Percentiles rank a stretch among this genome's conserved stretches.
These are phyloP conservation scores for Conus canariensis DNA, from an alignment of 2,888 invertebrate species.

Conservation along the genomic window DNA sequence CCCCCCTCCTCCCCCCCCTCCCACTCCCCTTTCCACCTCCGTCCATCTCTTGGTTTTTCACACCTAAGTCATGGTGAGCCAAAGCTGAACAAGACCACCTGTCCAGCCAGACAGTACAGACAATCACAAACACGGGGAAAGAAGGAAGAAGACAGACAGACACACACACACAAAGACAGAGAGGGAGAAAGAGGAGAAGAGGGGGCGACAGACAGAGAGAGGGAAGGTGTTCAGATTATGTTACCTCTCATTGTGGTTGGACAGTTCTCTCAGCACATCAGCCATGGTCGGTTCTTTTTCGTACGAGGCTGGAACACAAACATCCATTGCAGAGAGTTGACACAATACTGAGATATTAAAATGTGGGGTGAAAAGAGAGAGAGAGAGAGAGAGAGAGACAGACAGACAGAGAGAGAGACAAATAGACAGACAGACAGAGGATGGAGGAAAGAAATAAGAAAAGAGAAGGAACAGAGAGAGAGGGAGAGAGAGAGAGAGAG, in stretches of 20 bases:
- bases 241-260: slow-evolving; percentile 79
- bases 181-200: too few species aligned
- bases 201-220: too few species aligned
- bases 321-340: neutral
- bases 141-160: too few species aligned
- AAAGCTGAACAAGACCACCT: too few species aligned
- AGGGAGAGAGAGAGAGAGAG: neutral
- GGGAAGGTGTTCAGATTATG: too few species aligned
- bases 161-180: too few species aligned
- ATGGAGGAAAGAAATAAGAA: neutral
- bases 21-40: too few species aligned
- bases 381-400: neutral
- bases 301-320: neutral
- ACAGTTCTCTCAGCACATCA: slow-evolving; percentile 77
- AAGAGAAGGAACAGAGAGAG: neutral
- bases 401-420: slow-evolving; percentile 1
- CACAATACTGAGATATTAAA: neutral
- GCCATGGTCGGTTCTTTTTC: slow-evolving; percentile 71
- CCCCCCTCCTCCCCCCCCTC: too few species aligned
- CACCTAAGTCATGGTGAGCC: too few species aligned
- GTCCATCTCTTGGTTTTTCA: too few species aligned
- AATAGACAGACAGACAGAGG: neutral
- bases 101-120: too few species aligned
- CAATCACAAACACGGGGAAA: too few species aligned
- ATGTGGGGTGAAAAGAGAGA: neutral